Evolutionary conservation across 2,113 vertebrate species (phyloP).

Genomic region (Mus musculus): DNA sequence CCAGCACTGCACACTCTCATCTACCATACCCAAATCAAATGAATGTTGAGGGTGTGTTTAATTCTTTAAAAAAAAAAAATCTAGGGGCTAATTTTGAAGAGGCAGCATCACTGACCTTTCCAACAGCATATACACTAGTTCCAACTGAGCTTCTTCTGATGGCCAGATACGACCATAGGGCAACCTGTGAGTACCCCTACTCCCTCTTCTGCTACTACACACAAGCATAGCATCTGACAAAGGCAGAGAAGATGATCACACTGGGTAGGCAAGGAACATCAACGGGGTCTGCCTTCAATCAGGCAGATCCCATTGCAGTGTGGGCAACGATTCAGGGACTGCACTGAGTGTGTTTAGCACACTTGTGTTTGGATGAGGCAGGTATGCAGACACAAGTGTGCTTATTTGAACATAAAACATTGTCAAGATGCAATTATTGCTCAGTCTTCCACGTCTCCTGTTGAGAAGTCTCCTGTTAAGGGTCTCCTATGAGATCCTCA

Average conservation of each 20-base stretch:
- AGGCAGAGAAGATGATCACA: neutral
- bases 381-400: neutral
- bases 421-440: neutral
- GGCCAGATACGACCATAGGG: neutral
- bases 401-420: neutral
- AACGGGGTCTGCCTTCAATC: neutral
- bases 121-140: neutral
- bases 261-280: fast-evolving
- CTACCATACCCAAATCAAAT: neutral
- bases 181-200: too few species aligned
- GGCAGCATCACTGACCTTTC: neutral
- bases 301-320: too few species aligned
- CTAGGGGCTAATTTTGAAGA: neutral
- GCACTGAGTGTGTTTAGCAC: neutral
- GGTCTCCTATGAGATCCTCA: neutral
- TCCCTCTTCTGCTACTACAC: neutral
- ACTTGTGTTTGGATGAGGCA: fast-evolving
- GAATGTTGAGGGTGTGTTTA: neutral
- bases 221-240: neutral
- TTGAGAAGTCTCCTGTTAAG: too few species aligned
- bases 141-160: neutral
- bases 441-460: neutral
- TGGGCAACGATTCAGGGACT: neutral
- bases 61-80: neutral
- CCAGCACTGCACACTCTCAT: too few species aligned